Conservation (phyloP, 1,140 invertebrate species). For the Brachionus paranguensis region DNA sequence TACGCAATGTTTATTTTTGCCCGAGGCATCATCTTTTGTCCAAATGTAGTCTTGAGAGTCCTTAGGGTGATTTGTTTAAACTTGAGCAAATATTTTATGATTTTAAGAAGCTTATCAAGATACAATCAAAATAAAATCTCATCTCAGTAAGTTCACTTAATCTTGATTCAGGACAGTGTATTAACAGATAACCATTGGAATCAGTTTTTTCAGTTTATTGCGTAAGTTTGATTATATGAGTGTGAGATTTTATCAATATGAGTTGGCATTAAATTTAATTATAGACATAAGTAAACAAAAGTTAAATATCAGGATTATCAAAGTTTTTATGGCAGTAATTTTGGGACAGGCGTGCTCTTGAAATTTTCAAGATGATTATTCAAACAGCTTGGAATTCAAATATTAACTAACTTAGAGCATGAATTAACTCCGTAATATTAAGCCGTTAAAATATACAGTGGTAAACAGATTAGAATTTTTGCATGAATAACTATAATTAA, state of each 20-base stretch:
- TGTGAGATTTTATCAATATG: background rate
- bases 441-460: background rate
- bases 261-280: background rate
- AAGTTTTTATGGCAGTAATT: background rate
- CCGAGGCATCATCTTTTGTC: too few relatives aligned
- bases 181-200: background rate
- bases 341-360: background rate
- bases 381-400: background rate
- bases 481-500: background rate
- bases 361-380: background rate
- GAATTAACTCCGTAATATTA: background rate
- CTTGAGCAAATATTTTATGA: background rate
- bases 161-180: background rate
- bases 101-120: background rate
- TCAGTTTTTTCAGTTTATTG: background rate
- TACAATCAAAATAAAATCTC: background rate
- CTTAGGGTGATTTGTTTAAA: background rate
- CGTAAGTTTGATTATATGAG: background rate
- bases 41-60: background rate
- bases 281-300: background rate
- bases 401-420: background rate
- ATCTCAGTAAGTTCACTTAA: background rate
- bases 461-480: background rate
- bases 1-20: background rate
- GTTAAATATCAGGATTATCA: background rate